Percentiles rank a stretch among this genome's conserved stretches.
These are phyloP conservation scores for Tryphoninae sp. DNA, from an alignment of 2,888 invertebrate species.

Conservation along the genomic window DNA sequence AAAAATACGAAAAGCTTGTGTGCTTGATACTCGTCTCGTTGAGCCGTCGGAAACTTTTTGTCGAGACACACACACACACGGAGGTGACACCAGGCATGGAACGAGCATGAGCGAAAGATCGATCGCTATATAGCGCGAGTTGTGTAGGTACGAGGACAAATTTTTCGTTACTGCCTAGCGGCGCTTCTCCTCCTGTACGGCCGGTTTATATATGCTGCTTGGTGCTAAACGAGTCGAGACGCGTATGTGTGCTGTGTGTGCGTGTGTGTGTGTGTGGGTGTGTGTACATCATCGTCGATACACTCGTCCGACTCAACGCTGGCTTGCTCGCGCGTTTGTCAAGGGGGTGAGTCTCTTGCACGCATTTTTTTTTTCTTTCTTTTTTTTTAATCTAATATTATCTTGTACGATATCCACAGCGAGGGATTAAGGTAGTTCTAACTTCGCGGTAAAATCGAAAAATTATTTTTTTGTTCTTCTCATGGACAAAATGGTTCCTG, in stretches of 20 bases:
- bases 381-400: neutral
- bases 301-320: constrained; percentile 19
- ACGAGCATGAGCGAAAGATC: constrained; percentile 60
- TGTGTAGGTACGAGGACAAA: constrained; percentile 42
- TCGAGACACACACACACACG: constrained; percentile 1
- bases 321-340: constrained; percentile 12
- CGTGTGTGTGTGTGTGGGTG: neutral
- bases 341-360: constrained; percentile 45
- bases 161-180: constrained; percentile 28
- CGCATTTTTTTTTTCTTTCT: constrained; percentile 25
- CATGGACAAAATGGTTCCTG: no score
- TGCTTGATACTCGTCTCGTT: no score
- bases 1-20: neutral
- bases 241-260: neutral
- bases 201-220: constrained; percentile 19
- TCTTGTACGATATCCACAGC: no score
- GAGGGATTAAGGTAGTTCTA: no score
- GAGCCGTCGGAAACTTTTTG: constrained; percentile 1
- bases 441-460: no score
- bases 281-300: neutral
- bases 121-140: constrained; percentile 56
- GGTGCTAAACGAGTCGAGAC: constrained; percentile 7
- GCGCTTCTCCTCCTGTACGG: constrained; percentile 11
- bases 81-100: constrained; percentile 40
- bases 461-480: no score